Evolutionary conservation across 2,888 invertebrate species (phyloP), one percentile per base, ranked within the genome.

Genomic region (Eustalomyia histrio): DNA sequence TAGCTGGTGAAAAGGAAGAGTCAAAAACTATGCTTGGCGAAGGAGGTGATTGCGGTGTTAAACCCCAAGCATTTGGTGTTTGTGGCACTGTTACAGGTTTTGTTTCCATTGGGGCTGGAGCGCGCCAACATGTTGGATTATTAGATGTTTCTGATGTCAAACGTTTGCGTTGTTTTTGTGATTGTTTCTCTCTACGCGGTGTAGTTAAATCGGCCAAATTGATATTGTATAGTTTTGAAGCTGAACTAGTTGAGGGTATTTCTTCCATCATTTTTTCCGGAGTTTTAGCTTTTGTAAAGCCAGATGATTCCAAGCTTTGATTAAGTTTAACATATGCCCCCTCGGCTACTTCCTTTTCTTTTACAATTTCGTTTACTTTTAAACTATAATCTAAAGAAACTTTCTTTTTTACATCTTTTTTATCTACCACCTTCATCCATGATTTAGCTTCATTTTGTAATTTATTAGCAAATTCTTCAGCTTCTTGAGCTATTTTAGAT

Each of bases 141-240:
- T 24, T 78, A 10, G 58, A 64, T 14, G 82, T 84, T 82, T 92
- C 92, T 0, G 92, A 91, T 8, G 91, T 90, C 52, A 92, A 86
- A 52, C 92, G 90, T 83, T 93, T 93, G 43, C 92, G 89, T 85
- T 93, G 92, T 83, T 93, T 93, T 85, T 93, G 93, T 1, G 93
- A 93, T 2, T 93, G 83, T 86, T 92, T 92, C 17, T 88, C 88
- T 8, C 87, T 82, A 0, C 82, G 52, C 33, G 89, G 86, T 12
- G 88, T 87, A n/a, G 87, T 86, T 53, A 90, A 84, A 39, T 88
- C 86, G 35, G 86, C 87, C 2, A 90, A 82, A 83, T 88, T 89
- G 3, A 90, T 83, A 58, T 88, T 87, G 39, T 86, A 87, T 9
- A 64, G 78, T 60, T 85, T 85, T 1, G 72, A 33, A 0, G 86